phyloP scores from a whole-genome alignment of 2,888 invertebrate genomes.

The Caenorhabditis sp. region DNA sequence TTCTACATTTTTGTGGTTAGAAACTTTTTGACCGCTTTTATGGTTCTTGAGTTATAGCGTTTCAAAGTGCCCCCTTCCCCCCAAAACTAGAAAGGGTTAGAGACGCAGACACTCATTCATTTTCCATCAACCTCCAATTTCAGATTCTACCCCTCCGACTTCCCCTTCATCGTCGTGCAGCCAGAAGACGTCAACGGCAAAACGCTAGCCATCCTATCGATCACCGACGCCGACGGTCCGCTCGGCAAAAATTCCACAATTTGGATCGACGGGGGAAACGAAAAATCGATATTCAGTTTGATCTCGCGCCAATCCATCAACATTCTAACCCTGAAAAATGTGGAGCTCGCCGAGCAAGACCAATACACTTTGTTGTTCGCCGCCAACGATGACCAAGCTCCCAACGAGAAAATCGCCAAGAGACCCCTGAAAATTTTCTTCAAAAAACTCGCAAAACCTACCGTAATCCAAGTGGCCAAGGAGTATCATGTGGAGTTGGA shows the following conservation, averaged over 20 bases:
- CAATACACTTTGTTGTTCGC: constrained; percentile 36
- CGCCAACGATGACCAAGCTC: constrained; percentile 48
- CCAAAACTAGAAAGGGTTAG: too few species aligned
- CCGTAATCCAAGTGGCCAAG: constrained; percentile 11
- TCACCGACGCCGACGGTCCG: constrained; percentile 66
- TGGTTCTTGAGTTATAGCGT: too few species aligned
- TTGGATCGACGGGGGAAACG: constrained; percentile 41
- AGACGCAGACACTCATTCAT: too few species aligned
- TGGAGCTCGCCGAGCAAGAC: constrained; percentile 39
- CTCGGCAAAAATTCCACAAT: constrained; percentile 39
- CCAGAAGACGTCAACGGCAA: constrained; percentile 64
- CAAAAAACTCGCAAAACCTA: constrained; percentile 20
- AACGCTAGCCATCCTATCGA: constrained; percentile 66
- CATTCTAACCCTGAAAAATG: constrained; percentile 51
- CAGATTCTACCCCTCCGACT: constrained; percentile 68
- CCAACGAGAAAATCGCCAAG: neutral
- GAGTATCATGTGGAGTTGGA: constrained; percentile 34
- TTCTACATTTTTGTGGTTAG: too few species aligned
- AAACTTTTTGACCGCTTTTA: too few species aligned
- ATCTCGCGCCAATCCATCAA: constrained; percentile 55
- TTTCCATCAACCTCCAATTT: neutral
- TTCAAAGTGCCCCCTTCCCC: too few species aligned
- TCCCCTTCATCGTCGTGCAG: constrained; percentile 66
- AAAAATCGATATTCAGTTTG: constrained; percentile 40
- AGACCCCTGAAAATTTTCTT: constrained; percentile 34